Base-by-base conservation (phyloP, 35 echinoderm and acorn worm genomes). In the Lytechinus variegatus region DNA sequence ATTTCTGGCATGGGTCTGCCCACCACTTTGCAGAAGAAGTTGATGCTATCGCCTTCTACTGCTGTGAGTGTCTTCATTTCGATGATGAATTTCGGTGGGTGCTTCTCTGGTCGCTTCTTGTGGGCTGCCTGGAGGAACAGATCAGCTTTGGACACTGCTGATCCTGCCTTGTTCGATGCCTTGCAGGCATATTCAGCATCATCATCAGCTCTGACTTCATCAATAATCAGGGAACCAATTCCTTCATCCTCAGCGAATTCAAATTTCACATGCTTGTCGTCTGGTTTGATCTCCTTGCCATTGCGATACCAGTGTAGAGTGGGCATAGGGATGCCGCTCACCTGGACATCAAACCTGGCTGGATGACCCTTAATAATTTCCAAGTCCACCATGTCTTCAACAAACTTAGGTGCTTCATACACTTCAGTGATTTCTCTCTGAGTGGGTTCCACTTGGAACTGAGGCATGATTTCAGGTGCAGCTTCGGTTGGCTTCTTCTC, bases 101-200 rank as follows among this genome's bases (percentile, higher is more conserved):
- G 95, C 87, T 94, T 95, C 14, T 96, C 94, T 27, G 96, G 96
- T 9, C 94, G 88, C 72, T 97, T 99, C 79, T 96, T 99, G 28
- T 94, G 94, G n/a, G 92, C 94, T 11, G 98, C 96, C 60, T 98
- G 96, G 27, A 98, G 94, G 95, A 99, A 96, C 79, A 99, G 94
- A 56, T 99, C 97, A 4, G 97, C 97, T 93, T 96, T 98, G 5
- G 98, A 97, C 24, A 98, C 95, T 90, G 98, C 97, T 61, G 98
- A 96, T 27, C 98, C 98, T 14, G 95, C 96, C 86, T 96, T 97
- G 58, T 99, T 99, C 53, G 96, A 95, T 27, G 98, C 98, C 66
- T 98, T 98, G 91, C 98, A 99, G n/a, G 96, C 96, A 52, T 99
- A 99, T 56, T 98, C 97, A 66, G 98, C 98, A 95, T 99, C 98